phyloP scores from a whole-genome alignment of 2,888 invertebrate genomes.

The Chalcosyrphus nemorum region DNA sequence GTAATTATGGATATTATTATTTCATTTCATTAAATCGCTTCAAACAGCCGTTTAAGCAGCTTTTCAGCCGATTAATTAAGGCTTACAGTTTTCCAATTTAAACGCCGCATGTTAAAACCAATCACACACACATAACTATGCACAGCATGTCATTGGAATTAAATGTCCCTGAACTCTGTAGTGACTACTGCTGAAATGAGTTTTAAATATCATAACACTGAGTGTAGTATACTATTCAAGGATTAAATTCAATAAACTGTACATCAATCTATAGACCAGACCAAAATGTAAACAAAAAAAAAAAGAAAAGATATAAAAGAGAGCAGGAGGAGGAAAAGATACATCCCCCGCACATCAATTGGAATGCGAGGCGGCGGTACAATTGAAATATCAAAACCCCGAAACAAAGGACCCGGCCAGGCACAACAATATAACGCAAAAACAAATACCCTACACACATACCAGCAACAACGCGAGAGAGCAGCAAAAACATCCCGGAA shows the following conservation, averaged over 20 bases:
- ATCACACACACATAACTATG: background rate
- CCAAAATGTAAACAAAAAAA: slow-evolving; percentile 53
- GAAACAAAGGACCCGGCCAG: slow-evolving; percentile 44
- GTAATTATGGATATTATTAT: slow-evolving; percentile 49
- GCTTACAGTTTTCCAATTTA: slow-evolving; percentile 53
- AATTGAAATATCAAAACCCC: slow-evolving; percentile 71
- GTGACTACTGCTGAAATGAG: background rate
- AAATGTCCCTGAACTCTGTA: too few relatives aligned
- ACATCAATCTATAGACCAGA: too few relatives aligned
- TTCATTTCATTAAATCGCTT: slow-evolving; percentile 47
- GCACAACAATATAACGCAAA: slow-evolving; percentile 26
- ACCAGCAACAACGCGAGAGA: slow-evolving; percentile 33
- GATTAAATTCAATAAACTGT: background rate
- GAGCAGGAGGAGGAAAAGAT: too few relatives aligned
- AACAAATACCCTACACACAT: slow-evolving; percentile 32
- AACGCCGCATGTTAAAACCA: background rate
- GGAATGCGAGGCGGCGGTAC: slow-evolving; percentile 40
- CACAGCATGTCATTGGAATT: background rate
- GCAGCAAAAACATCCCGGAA: slow-evolving; percentile 62
- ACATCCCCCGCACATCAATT: slow-evolving; percentile 29
- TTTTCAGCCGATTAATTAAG: slow-evolving; percentile 62
- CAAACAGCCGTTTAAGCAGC: slow-evolving; percentile 47
- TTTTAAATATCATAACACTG: background rate
- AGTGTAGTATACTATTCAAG: background rate
- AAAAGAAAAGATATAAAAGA: slow-evolving; percentile 21